Conservation (phyloP, 2,113 vertebrate species). For the Alces alces region DNA sequence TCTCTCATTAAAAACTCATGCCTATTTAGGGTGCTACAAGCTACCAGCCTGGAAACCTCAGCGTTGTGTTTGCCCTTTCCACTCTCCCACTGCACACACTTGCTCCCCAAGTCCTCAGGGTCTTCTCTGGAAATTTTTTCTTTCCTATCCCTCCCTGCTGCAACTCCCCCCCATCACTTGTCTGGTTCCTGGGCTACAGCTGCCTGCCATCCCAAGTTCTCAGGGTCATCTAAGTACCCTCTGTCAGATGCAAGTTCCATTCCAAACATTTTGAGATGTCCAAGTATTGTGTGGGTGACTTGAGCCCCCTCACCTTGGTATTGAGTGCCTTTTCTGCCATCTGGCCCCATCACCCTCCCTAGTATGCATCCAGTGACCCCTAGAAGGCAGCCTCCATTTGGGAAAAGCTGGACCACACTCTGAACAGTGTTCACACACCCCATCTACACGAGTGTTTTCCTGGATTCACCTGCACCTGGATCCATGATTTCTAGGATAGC, state of each 20-base stretch:
- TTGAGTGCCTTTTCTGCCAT: background rate
- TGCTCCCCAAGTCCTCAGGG: background rate
- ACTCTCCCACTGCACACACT: background rate
- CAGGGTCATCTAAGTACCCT: background rate
- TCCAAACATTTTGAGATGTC: background rate
- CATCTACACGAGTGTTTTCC: background rate
- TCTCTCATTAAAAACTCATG: background rate
- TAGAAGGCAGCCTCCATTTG: background rate
- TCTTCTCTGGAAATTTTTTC: background rate
- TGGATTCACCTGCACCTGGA: background rate
- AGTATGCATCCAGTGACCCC: background rate
- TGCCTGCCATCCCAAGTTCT: background rate
- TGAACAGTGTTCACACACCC: background rate
- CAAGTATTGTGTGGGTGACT: background rate
- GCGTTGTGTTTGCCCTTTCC: background rate
- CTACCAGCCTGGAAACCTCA: background rate
- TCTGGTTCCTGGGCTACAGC: background rate
- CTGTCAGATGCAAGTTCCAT: background rate
- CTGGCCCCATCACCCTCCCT: too few relatives aligned
- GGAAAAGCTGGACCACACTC: background rate
- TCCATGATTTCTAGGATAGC: background rate
- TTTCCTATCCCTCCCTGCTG: background rate
- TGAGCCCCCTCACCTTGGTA: background rate
- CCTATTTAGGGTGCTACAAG: background rate
- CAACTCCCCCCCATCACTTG: background rate